phyloP scores from a whole-genome alignment of 2,113 vertebrate species.

The Ellobius talpinus region DNA sequence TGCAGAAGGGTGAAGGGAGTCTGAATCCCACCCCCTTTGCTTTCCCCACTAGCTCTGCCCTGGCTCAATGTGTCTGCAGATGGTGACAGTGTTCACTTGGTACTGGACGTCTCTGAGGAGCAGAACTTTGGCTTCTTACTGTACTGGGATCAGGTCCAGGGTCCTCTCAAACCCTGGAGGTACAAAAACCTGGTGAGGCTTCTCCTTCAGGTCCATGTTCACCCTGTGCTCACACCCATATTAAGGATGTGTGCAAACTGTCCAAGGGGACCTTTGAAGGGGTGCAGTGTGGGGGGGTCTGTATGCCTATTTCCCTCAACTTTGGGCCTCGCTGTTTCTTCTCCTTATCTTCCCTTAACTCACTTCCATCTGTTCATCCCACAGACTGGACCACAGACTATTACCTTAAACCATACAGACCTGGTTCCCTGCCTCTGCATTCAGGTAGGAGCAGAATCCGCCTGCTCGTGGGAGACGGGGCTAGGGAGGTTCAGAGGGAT shows the following conservation, averaged over 20 bases:
- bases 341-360: background rate
- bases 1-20: background rate
- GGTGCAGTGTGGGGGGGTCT: background rate
- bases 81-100: conserved; percentile 71
- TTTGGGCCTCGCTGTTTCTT: background rate
- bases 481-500: background rate
- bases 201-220: background rate
- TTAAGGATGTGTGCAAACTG: background rate
- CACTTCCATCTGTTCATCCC: background rate
- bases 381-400: conserved; percentile 83
- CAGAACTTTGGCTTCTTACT: conserved; percentile 80
- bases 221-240: background rate
- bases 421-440: conserved; percentile 89
- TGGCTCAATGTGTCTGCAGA: conserved; percentile 75
- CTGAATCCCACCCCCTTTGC: background rate
- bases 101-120: conserved; percentile 49
- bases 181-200: conserved; percentile 79
- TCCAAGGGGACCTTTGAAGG: background rate
- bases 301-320: background rate
- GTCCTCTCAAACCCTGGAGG: conserved; percentile 53
- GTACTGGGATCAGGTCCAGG: conserved; percentile 76
- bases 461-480: accelerated
- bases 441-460: conserved; percentile 81
- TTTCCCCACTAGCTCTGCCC: conserved; percentile 75
- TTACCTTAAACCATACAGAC: conserved; percentile 76